Evolutionary conservation across 2,797 vertebrate genomes (phyloP), one percentile per base, ranked within the genome.

Genomic region (Discoglossus pictus): DNA sequence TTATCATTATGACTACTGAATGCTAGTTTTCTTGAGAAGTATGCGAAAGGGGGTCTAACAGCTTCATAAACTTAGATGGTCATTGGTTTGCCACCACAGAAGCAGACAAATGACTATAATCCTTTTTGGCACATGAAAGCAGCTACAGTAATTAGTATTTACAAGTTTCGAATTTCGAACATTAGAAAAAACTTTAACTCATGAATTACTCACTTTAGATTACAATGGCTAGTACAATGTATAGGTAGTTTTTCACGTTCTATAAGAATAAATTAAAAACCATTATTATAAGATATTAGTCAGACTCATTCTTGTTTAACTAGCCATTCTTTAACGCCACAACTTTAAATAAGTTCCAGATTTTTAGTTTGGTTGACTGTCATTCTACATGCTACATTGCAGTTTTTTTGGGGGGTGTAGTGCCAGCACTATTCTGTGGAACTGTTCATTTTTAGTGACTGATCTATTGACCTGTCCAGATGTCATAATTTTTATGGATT

Each of bases 261-360:
- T 12, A 8, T 31, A 65, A 25, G 13, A 43, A 64, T 3, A 16
- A 20, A 38, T 36, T 4, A 48, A 10, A 6, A 9, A 55, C 18
- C 56, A 36, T 35, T 50, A 42, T 42, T 35, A 54, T 47, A 53
- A 39, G 42, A 24, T 54, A 61, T 17, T 46, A 16, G 36, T 31
- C 21, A 38, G 21, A 54, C 66, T 40, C 55, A 39, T 61, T 54
- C 61, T 53, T 68, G 18, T 52, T 60, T 69, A 61, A 61, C 31
- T 25, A 68, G 39, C 25, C 65, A 36, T 39, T 36, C 46, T 61
- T 10, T 48, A 44, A 24, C 54, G 42, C 66, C 66, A 61, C 66
- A 16, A 53, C 4, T 27, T 51, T 16, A 24, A 51, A 34, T 51
- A 51, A 51, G 24, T 31, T 68, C 65, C 65, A 67, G n/a, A 43